Evolutionary conservation across 2,113 vertebrate species (phyloP), one percentile per base, ranked within the genome.

Genomic region (Pseudorasbora parva): DNA sequence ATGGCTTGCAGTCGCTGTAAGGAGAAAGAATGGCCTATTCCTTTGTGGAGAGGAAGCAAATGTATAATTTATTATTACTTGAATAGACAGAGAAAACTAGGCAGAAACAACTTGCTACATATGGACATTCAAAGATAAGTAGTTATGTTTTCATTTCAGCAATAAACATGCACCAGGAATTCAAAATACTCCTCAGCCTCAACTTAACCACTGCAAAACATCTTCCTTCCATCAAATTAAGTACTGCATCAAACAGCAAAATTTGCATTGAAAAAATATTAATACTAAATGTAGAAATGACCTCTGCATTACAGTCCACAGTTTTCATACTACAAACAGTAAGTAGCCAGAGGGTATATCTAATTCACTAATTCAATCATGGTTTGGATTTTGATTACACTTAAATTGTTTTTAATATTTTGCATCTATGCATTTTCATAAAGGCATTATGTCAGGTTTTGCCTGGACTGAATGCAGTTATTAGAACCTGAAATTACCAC

Each of bases 91-190:
- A 41, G 56, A 21, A 15, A 77, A 23, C 54, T 59, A 33, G 30
- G 75, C 8, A 78, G 74, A 57, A 30, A 56, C 74, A 77, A n/a
- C 43, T 37, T 14, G 9, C 5, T 37, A 33, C 75, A 59, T 77
- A 30, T 23, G 75, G 33, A 43, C 56, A 41, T 78, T 78, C 8
- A 43, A 59, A 78, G 37, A 78, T 78, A 78, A 78, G 37, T 78
- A n/a, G 12, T 33, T 60, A 57, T 57, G 33, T 56, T 78, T 60
- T 59, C 33, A 23, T 60, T 60, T 59, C n/a, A 41, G 33, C n/a
- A 59, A 77, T 23, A 60, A 41, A 59, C 54, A 59, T 78, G n/a
- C 11, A 43, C 10, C 27, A 43, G 56, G 21, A 43, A 37, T 77
- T 59, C 5, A 23, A 77, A 59, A 27, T 37, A 8, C n/a, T 41